Evolutionary conservation across 2,888 invertebrate species (phyloP), one percentile per base, ranked within the genome.

Genomic region (Branchellion lobata): DNA sequence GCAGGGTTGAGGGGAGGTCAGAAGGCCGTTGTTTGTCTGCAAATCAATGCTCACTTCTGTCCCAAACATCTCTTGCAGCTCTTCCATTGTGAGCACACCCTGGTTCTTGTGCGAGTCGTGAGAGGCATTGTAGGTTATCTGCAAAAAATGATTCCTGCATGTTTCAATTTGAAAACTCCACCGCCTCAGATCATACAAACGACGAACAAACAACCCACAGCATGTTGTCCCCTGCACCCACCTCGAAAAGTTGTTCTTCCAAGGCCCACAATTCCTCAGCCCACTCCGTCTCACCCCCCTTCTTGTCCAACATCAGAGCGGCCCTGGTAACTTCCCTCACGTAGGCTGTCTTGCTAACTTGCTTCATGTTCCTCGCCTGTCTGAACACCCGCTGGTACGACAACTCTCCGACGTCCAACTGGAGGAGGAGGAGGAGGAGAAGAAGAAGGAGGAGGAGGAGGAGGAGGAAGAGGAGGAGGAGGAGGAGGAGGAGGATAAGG

Each of bases 241-340:
- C 75, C 75, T 75, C 51, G 33, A 75, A 75, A 24, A 75, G 75
- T 29, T 40, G 24, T 51, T 75, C 24, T 53, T 75, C 75, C 75
- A 75, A 53, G 1, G 24, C 29, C 75, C 75, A 75, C 11, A 75
- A 1, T 8, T 53, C 53, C 27, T 51, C 29, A 1, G 40, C 72
- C n/a, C 36, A 47, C 27, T 34, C 36, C 18, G 21, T n/a, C 2
- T 72, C 51, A 27, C 40, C 40, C 1, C 21, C 21, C 18, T 24
- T n/a, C 18, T 36, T 29, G 3, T 36, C 47, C 14, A 72, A 3
- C 40, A 72, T 18, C 8, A 72, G 36, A 21, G 40, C 36, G 0
- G 72, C 72, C n/a, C 36, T 72, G 14, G 3, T 36, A 21, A 72
- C 24, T n/a, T 72, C 24, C 21, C 21, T 18, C 3, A 57, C 24